Base-by-base conservation (phyloP, 2,888 invertebrate genomes). In the Tromatobia lineatoria region DNA sequence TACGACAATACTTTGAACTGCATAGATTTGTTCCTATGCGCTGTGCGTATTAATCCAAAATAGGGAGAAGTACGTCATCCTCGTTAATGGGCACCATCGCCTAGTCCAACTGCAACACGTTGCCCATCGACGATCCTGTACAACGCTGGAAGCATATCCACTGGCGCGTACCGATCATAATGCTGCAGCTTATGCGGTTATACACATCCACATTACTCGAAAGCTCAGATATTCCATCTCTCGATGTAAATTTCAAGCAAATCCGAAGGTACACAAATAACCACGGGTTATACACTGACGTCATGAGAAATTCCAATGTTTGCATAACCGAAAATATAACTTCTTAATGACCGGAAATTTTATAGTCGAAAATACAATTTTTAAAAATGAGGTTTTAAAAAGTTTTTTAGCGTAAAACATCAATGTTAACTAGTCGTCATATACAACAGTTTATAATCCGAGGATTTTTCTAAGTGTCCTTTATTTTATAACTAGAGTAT, bases 91-190 rank as follows among this genome's bases (percentile, higher is more conserved):
- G 38, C 38, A 42, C 25, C 23, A 23, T 52, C 52, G 52, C 34
- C 18, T 18, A 18, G 29, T 61, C 1, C 25, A 29, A 13, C 13
- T 20, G 47, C 71, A 57, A 71, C 57, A 38, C 57, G 57, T 71
- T 29, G 61, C 61, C 47, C 61, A 47, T 50, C 13, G 61, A 15
- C 15, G 38, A 23, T 66, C 18, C 42, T 8, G 52, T 38, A 66
- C 75, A 75, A 47, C 42, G 23, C 54, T 15, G 52, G 25, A 76
- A 42, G 47, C 66, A 52, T 66, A 61, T 20, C 34, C 34, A n/a
- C n/a, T 8, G 6, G 13, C 3, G 34, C 54, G 66, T 67, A 29
- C 29, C 54, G 11, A 18, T 54, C 76, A 66, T 54, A 38, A 47
- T n/a, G 52, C 13, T 52, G 20, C 18, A 38, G 2, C n/a, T 29